Percentiles rank a stretch among this genome's conserved stretches.
These are phyloP conservation scores for Denticeps clupeoides DNA, from an alignment of 2,797 vertebrate species.

Conservation along the genomic window DNA sequence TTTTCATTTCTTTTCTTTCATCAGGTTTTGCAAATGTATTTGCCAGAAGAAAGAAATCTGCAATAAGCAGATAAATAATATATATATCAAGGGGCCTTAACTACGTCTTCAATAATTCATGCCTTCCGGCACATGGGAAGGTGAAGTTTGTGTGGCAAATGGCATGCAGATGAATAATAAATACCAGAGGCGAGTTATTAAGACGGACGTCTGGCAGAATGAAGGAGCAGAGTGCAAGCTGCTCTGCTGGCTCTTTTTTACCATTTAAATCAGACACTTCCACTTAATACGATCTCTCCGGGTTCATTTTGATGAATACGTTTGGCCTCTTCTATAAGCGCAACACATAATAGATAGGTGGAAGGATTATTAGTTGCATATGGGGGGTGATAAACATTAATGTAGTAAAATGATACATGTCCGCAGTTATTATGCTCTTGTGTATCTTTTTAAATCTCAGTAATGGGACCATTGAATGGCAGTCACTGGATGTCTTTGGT, in stretches of 20 bases:
- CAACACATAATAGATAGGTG: too few relatives aligned
- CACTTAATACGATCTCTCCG: background rate
- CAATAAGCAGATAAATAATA: constrained; percentile 18
- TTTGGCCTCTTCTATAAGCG: too few relatives aligned
- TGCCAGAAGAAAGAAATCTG: background rate
- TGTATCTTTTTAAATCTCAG: too few relatives aligned
- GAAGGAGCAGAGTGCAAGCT: background rate
- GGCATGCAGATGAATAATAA: constrained; percentile 10
- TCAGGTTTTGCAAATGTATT: too few relatives aligned
- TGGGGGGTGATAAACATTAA: too few relatives aligned
- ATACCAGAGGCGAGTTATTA: constrained; percentile 3
- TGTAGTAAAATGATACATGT: too few relatives aligned
- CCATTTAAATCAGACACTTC: background rate
- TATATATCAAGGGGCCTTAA: constrained; percentile 9
- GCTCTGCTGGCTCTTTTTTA: background rate
- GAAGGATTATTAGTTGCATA: too few relatives aligned
- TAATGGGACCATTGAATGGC: too few relatives aligned
- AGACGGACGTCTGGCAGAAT: background rate
- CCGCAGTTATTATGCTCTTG: too few relatives aligned
- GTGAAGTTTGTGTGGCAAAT: constrained; percentile 16
- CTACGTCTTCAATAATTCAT: constrained; percentile 10
- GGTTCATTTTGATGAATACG: background rate
- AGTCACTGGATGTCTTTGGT: too few relatives aligned
- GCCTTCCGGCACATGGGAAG: constrained; percentile 6
- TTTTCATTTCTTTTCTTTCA: too few relatives aligned